Conservation (phyloP, 1,140 invertebrate genomes). For the Bemisia tabaci region DNA sequence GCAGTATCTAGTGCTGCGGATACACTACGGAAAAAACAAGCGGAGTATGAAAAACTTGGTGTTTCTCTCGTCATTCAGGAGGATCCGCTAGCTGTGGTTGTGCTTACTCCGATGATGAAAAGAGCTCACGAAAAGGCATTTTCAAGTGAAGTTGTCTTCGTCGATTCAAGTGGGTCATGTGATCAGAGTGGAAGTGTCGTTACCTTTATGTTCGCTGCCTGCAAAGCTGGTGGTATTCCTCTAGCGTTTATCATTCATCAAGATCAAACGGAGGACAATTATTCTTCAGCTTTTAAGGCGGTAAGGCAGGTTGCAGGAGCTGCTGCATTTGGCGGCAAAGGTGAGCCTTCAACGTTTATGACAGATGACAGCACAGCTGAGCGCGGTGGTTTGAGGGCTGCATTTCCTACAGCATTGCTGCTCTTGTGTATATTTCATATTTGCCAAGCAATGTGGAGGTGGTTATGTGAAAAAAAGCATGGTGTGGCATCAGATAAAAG, state of each 20-base stretch:
- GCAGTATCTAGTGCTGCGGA: neutral
- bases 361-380: slow-evolving; percentile 8
- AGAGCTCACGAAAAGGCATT: slow-evolving; percentile 2
- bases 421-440: slow-evolving; percentile 9
- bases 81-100: neutral
- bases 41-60: neutral
- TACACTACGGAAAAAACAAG: neutral
- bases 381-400: slow-evolving; percentile 6
- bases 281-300: slow-evolving; percentile 2
- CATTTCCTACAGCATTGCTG: slow-evolving; percentile 1
- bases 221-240: slow-evolving; percentile 6
- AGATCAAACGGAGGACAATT: slow-evolving; percentile 2
- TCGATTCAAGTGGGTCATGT: slow-evolving; percentile 7
- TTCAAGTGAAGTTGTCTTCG: slow-evolving; percentile 7
- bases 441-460: slow-evolving; percentile 10
- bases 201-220: slow-evolving; percentile 6
- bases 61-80: neutral
- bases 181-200: slow-evolving; percentile 8
- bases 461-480: slow-evolving; percentile 6
- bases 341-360: slow-evolving; percentile 5
- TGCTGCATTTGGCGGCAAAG: neutral
- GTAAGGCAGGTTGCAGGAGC: neutral
- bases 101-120: slow-evolving; percentile 9
- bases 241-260: slow-evolving; percentile 7
- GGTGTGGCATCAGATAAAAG: neutral